Evolutionary conservation across 2,888 invertebrate genomes (phyloP), one percentile per base, ranked within the genome.

Genomic region (Ceramica pisi): DNA sequence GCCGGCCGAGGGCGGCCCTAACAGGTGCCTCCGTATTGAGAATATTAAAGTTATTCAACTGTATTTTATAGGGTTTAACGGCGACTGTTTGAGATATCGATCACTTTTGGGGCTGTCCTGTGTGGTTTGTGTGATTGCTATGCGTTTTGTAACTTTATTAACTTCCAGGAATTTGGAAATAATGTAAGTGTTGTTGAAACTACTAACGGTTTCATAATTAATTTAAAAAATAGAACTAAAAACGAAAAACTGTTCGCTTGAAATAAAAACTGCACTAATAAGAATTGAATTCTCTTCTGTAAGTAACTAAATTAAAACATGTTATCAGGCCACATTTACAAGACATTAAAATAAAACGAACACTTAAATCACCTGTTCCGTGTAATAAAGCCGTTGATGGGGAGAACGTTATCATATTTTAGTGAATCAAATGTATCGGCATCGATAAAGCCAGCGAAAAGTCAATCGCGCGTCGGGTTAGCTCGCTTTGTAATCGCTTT

Each of bases 11-110:
- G 88, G 87, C 87, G 82, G 80, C 77, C 75, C 81, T 82, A 91
- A 95, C 95, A 95, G 95, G 95, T 95, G 95, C 89, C 82, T 71
- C 75, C 55, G 67, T 73, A 80, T 80, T 73, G 71, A 64, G 67
- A 74, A 76, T 77, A 75, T 81, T 71, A 84, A 81, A 75, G 51
- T 79, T 77, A 81, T 79, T 81, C 84, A 75, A 82, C 67, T 82
- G 80, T 78, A 86, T 85, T 85, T 86, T 82, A 83, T 81, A 74
- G 77, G 80, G 81, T 87, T 88, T 82, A 82, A 77, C 71, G 67
- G 74, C 67, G 59, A 60, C 60, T 56, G 48, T 68, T 67, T 48
- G 35, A 66, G 83, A 81, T 82, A 80, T 74, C 46, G 79, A 80
- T 80, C 82, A 48, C 50, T 55, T 64, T 70, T 60, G 38, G 35